phyloP scores from a whole-genome alignment of 2,797 vertebrate genomes.

The Macropodus opercularis region DNA sequence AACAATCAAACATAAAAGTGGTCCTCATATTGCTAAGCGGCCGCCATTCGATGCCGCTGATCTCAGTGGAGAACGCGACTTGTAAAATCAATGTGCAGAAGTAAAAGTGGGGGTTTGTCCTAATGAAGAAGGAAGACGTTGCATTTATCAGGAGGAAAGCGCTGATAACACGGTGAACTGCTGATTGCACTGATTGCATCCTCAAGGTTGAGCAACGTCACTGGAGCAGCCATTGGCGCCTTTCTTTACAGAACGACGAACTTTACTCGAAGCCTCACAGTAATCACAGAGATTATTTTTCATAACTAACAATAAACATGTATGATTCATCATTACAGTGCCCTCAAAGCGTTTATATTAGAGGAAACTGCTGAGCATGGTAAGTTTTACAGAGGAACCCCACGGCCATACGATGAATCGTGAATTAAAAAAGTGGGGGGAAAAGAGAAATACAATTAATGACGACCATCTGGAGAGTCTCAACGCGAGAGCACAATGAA shows the following conservation, averaged over 20 bases:
- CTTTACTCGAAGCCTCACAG: constrained; percentile 20
- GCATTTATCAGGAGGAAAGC: constrained; percentile 46
- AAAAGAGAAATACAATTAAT: constrained; percentile 37
- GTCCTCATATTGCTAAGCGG: constrained; percentile 16
- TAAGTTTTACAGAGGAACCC: constrained; percentile 10
- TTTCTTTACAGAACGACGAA: constrained; percentile 30
- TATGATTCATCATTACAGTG: constrained; percentile 4
- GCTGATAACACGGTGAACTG: constrained; percentile 52
- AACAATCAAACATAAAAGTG: constrained; percentile 2
- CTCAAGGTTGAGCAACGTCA: constrained; percentile 74
- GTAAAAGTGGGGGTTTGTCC: constrained; percentile 35
- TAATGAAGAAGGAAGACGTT: constrained; percentile 61
- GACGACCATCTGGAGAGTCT: constrained; percentile 49
- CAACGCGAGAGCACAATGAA: constrained; percentile 28
- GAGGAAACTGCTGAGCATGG: constrained; percentile 13
- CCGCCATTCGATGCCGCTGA: constrained; percentile 37
- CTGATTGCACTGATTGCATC: constrained; percentile 67
- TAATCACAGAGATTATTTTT: constrained; percentile 13
- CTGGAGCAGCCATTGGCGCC: constrained; percentile 17
- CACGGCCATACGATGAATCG: constrained; percentile 1
- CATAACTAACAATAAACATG: constrained; percentile 17
- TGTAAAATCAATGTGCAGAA: constrained; percentile 69
- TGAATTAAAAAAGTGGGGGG: constrained; percentile 5
- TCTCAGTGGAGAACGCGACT: constrained; percentile 49
- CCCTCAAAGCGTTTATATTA: constrained; percentile 16